phyloP scores from a whole-genome alignment of 2,888 invertebrate genomes.

The Erynnis tages region DNA sequence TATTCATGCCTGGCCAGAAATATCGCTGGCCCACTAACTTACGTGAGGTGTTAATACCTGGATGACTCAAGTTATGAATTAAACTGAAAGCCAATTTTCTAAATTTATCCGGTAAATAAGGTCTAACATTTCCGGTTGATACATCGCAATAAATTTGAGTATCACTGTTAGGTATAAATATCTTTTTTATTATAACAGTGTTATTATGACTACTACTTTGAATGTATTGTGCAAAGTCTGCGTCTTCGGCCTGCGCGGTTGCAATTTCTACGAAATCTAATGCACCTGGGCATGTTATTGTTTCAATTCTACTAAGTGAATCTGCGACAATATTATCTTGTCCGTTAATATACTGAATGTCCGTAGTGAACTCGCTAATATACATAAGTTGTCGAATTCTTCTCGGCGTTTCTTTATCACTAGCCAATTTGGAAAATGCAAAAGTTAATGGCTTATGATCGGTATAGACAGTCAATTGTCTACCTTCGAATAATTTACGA shows the following conservation, averaged over 20 bases:
- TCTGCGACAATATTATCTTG: background rate
- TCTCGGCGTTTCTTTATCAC: constrained; percentile 5
- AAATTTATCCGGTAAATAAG: background rate
- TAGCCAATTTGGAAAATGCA: background rate
- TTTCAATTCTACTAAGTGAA: background rate
- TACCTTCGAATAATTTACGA: background rate
- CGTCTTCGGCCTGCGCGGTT: background rate
- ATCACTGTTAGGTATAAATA: background rate
- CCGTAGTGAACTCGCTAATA: constrained; percentile 6
- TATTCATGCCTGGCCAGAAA: background rate
- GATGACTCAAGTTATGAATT: constrained; percentile 4
- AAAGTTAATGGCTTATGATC: background rate
- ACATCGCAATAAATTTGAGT: background rate
- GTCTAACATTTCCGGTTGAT: background rate
- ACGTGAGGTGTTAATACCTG: background rate
- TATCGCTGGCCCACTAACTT: no score
- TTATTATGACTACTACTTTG: background rate
- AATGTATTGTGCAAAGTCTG: background rate
- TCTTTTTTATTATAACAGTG: background rate
- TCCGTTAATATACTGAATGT: background rate
- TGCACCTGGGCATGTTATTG: background rate
- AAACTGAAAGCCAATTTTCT: background rate
- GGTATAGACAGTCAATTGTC: background rate
- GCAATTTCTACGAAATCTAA: background rate
- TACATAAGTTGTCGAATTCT: constrained; percentile 1